Base-by-base conservation (phyloP, 2,797 vertebrate genomes). In the Chloroceryle amazona region DNA sequence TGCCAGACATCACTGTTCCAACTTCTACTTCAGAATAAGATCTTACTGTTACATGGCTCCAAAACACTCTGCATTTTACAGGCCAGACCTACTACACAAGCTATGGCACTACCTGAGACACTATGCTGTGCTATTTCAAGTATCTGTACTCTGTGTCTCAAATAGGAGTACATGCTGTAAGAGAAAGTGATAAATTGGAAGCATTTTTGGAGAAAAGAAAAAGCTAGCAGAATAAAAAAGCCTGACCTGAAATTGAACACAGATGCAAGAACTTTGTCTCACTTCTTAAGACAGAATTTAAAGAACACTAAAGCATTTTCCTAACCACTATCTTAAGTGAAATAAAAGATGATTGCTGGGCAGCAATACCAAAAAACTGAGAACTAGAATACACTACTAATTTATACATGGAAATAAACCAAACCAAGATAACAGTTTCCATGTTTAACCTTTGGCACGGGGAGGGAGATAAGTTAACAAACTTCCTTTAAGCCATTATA, bases 241-340 rank as follows among this genome's bases (percentile, higher is more conserved):
- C 19, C 35, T 86, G 22, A 62, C 29, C 54, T 81, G 25, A 93
- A 95, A 90, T 5, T n/a, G 46, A 89, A 67, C 5, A 65, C 39
- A 92, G 39, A 21, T 58, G 46, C n/a, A 93, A 68, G 33, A 83
- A 86, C 47, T 62, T 58, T 87, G 15, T 62, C 55, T 61, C 15
- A 15, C 51, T 67, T 65, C 49, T 82, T 65, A 83, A 88, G 91
- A 81, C 4, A 31, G 13, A 92, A 68, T 28, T 88, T 55, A 89
- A 28, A 81, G 55, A 93, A 86, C 44, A 54, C 13, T 86, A 74
- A 68, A 83, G 16, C 31, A 84, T 74, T 80, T 93, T 52, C n/a
- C 78, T 57, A 91, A 51, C 2, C 31, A 85, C 26, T 39, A 11
- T 2, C 7, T 49, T 29, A 47, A 26, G 21, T 21, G 55, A 72